Conservation (phyloP, 2,888 invertebrate species). For the Zonitis immaculata region DNA sequence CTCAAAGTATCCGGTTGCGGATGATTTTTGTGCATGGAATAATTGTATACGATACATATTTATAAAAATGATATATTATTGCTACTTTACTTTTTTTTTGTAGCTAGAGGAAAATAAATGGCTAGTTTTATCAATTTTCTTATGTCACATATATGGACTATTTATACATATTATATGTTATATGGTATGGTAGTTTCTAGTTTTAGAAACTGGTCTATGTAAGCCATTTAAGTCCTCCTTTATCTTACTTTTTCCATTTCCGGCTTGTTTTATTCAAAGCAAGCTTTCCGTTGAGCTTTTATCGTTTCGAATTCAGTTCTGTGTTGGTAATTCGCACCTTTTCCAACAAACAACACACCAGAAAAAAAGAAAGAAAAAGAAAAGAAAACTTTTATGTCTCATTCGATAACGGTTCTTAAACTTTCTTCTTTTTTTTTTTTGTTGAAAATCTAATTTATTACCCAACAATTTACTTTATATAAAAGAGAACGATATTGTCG, state of each 20-base stretch:
- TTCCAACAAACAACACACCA: not conserved
- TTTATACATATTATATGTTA: constrained; percentile 40
- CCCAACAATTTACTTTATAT: not conserved
- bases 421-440: not conserved
- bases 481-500: constrained; percentile 6
- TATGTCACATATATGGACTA: constrained; percentile 34
- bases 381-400: constrained; percentile 1
- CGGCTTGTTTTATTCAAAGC: constrained; percentile 43
- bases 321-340: constrained; percentile 18
- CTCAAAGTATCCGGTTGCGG: constrained; percentile 34
- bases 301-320: constrained; percentile 14
- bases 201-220: constrained; percentile 23
- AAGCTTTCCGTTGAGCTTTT: constrained; percentile 19
- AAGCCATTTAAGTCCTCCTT: constrained; percentile 37
- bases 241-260: constrained; percentile 43
- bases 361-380: not conserved
- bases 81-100: not conserved
- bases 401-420: constrained; percentile 12
- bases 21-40: constrained; percentile 22
- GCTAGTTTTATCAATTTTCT: constrained; percentile 29
- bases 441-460: constrained; percentile 1
- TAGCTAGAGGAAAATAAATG: constrained; percentile 3
- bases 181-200: constrained; percentile 20
- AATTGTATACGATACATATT: constrained; percentile 1
- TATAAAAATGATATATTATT: not conserved